Base-by-base conservation (phyloP, 2,888 invertebrate genomes). In the Ormyrus rosae region DNA sequence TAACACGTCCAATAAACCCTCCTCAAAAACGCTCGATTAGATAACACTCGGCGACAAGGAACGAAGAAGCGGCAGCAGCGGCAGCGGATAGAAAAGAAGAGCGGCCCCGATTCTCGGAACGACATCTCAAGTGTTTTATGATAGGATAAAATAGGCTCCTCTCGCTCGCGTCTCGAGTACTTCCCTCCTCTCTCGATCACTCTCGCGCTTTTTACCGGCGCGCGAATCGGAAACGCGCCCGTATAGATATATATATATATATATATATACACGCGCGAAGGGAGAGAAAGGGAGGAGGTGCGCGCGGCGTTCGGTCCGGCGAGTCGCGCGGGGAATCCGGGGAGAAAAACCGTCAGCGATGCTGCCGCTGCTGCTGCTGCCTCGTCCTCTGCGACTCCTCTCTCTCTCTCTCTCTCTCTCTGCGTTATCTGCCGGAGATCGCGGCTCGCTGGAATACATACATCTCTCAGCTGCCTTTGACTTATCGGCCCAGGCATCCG, bases 41-140 rank as follows among this genome's bases (percentile, higher is more conserved):
- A 76, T 67, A 78, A 67, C 53, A 4, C 55, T 6, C 6, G 56
- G 56, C 7, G 56, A 61, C 34, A 51, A 11, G 11, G 61, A 13
- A 19, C 19, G 51, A 45, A 6, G 55, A 11, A n/a, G 45, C 46
- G 11, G 51, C 53, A 53, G 71, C 5, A 13, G n/a, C 19, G 1
- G 19, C 19, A 19, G 19, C 19, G 19, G 19, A 19, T 19, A 19
- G 19, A 19, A 19, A 19, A 19, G 19, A 19, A 19, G 19, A 19
- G 19, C 13, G 70, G 45, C 51, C 19, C n/a, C 60, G 69, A 64
- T 77, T 77, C 81, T 73, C 55, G 60, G 81, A 73, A 81, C 69
- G 76, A 81, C 77, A 78, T 71, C 70, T 78, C 74, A 77, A 60
- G 82, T 80, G 78, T 73, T 72, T 81, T 81, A 69, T 75, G 74